Base-by-base conservation (phyloP, 2,888 invertebrate genomes). In the Leptinotarsa rubiginosa region DNA sequence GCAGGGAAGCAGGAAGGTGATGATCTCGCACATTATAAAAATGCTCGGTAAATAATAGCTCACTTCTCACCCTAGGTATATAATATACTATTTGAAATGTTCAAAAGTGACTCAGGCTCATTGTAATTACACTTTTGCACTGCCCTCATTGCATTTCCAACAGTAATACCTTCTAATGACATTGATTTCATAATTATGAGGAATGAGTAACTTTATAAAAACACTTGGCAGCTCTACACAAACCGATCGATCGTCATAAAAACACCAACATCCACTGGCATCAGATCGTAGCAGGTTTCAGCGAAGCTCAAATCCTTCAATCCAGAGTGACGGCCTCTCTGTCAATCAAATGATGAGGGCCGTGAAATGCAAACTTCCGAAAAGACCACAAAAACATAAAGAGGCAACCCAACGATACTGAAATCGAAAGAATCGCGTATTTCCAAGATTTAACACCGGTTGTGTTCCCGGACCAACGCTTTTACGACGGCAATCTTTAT, bases 401-500 rank as follows among this genome's bases (percentile, higher is more conserved):
- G 69, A 72, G 62, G 47, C 62, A 68, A 47, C 67, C 65, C 71
- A 62, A 64, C 70, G 74, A 64, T 68, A 74, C 62, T 71, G 56
- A 68, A 74, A 74, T 74, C 71, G 74, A 74, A 74, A 20, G 74
- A 71, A 68, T 74, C 74, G 74, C 70, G 25, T 74, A 65, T 73
- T 71, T 54, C 56, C 70, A 69, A 70, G 75, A 75, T 75, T 73
- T 70, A 75, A 65, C 75, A 73, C 75, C 73, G 54, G 70, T 73
- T 73, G 67, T 73, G 70, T 70, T 73, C 70, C 56, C 70, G 68
- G 50, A 65, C 67, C 47, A 66, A 75, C 70, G 47, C 50, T 75
- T 75, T 75, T 75, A 75, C 70, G 70, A 67, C 67, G 73, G 73
- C 67, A 73, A 75, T 73, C 70, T 73, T 73, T 73, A 75, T 75